phyloP scores from a whole-genome alignment of 2,113 vertebrate genomes.

The Columba janthina region DNA sequence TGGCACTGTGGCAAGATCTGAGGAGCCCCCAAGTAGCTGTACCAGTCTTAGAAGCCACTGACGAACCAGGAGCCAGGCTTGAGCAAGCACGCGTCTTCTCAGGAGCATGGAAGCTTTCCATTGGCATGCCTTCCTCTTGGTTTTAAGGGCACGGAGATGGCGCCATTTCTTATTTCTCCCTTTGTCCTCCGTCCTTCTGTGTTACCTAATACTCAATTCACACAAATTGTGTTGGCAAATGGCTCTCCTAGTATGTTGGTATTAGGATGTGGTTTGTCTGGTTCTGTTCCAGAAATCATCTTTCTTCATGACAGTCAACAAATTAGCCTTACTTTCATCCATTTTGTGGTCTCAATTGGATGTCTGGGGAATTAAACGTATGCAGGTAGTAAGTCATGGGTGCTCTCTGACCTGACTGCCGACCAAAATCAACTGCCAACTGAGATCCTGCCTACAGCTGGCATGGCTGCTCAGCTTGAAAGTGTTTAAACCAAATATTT shows the following conservation, averaged over 20 bases:
- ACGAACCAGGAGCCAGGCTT: neutral
- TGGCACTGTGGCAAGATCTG: neutral
- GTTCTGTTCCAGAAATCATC: conserved; percentile 48
- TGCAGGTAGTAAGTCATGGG: conserved; percentile 43
- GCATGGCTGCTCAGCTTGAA: neutral
- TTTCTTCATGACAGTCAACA: conserved; percentile 59
- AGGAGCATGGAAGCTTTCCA: conserved; percentile 38
- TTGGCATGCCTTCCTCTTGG: neutral
- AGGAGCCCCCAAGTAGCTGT: neutral
- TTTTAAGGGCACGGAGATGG: conserved; percentile 12
- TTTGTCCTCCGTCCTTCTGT: conserved; percentile 33
- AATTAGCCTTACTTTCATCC: conserved; percentile 38
- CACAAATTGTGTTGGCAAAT: conserved; percentile 33
- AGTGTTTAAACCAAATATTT: conserved; percentile 43
- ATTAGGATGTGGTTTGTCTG: conserved; percentile 45
- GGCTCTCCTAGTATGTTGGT: neutral
- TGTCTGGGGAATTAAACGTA: neutral
- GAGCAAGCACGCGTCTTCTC: conserved; percentile 25
- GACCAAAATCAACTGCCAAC: neutral
- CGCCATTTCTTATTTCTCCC: conserved; percentile 25
- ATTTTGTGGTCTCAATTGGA: conserved; percentile 30
- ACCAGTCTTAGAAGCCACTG: neutral
- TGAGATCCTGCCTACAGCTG: neutral
- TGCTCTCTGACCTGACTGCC: conserved; percentile 18
- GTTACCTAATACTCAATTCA: conserved; percentile 41